Evolutionary conservation across 35 echinoderm and acorn worm genomes (phyloP), one percentile per base, ranked within the genome.

Genomic region (Apostichopus californicus): DNA sequence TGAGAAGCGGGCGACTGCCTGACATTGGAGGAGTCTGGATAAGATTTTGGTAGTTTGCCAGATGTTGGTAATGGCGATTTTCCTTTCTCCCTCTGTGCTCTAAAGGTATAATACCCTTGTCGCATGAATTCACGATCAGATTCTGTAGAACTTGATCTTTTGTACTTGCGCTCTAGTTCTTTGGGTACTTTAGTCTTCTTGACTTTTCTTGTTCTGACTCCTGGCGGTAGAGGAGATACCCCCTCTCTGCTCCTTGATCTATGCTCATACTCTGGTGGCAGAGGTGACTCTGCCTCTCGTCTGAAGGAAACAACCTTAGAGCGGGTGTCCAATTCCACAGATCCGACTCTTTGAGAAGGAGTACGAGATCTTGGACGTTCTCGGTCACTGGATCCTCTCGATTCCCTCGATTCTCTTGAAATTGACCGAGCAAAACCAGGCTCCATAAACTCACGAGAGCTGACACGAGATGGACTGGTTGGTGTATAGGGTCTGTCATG

Each of bases 401-500:
- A 89, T 46, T 91, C 89, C 14, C 77, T 53, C 0, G 89, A 91
- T 10, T 91, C 89, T 60, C 77, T 77, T 17, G 89, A 91, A 5
- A 91, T 91, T 10, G 89, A 91, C 8, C 73, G 71, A 60, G 89
- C 52, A 57, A 78, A 91, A 8, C 89, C 89, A 57, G 17, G 12
- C 73, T 91, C 89, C 89, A 91, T 91, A 53, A 91, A 91, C 73
- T 91, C 89, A 17, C 89, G 71, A 60, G 89, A 91, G 73, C 89
- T 91, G 9, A 79, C 89, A 72, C 89, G 75, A 78, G 89, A 91
- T 57, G 72, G 71, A 11, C 89, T 91, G 9, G 89, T 91, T 54
- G 89, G 89, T 78, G 89, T 91, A 61, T 78, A 91, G 3, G 92
- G 92, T 80, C 92, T 90, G 9, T 90, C 86, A 8, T 54, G 71